phyloP scores from a whole-genome alignment of 2,888 invertebrate genomes.

The Atethmia centrago region DNA sequence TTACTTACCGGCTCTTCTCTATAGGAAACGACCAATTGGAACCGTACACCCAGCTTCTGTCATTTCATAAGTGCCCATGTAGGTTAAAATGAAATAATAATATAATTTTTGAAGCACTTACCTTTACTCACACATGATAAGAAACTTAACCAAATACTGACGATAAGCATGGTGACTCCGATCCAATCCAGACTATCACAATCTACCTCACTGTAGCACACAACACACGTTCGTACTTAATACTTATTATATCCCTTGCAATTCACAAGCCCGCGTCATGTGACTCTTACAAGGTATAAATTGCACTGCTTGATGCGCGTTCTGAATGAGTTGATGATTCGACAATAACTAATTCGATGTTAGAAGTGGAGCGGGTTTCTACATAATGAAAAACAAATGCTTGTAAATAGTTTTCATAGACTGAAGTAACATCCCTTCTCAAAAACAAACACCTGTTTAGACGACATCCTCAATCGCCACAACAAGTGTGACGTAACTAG shows the following conservation, averaged over 20 bases:
- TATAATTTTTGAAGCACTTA: slow-evolving; percentile 2
- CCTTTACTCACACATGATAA: slow-evolving; percentile 14
- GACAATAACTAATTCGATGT: background rate
- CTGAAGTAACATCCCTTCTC: slow-evolving; percentile 1
- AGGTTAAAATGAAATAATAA: background rate
- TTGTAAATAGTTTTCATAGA: slow-evolving; percentile 9
- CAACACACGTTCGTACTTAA: background rate
- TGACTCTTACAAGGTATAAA: background rate
- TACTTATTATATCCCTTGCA: background rate
- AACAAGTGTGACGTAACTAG: background rate
- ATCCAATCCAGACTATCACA: background rate
- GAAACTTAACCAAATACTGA: slow-evolving; percentile 32
- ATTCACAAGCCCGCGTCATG: background rate
- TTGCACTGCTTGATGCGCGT: background rate
- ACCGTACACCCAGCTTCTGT: no score
- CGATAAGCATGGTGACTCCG: background rate
- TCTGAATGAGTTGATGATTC: background rate
- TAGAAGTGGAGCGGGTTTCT: background rate
- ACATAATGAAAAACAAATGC: background rate
- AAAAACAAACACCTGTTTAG: background rate
- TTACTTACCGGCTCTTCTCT: no score
- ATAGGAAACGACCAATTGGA: no score
- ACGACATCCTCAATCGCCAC: background rate
- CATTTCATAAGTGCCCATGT: background rate
- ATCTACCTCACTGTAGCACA: background rate